Evolutionary conservation across 2,888 invertebrate species (phyloP).

Genomic region (Trachelus stipa): DNA sequence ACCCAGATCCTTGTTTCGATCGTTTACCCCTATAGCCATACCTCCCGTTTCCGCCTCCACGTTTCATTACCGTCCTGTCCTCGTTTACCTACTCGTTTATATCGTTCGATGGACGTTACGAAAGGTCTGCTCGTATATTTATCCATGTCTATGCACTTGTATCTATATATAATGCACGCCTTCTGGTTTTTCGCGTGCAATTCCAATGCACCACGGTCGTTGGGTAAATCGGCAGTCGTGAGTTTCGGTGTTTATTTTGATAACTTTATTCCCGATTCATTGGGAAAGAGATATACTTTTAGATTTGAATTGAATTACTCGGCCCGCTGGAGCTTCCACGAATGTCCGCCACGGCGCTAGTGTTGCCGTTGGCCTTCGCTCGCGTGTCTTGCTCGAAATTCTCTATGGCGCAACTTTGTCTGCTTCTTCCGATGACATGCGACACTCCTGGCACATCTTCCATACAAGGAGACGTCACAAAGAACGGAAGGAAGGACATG

Average conservation of each 20-base stretch:
- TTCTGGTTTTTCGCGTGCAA: background rate
- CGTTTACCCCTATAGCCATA: background rate
- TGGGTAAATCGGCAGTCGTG: background rate
- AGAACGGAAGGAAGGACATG: no score
- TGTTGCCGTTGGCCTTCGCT: background rate
- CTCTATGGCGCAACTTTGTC: background rate
- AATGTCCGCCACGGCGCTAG: background rate
- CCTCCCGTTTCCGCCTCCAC: background rate
- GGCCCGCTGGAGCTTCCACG: background rate
- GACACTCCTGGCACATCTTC: no score
- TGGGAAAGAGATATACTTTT: background rate
- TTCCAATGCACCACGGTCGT: background rate
- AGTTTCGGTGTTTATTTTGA: background rate
- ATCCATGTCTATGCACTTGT: background rate
- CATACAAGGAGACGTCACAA: no score
- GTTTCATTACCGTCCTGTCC: background rate
- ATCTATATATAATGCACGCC: background rate
- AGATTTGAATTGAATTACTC: background rate
- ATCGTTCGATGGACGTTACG: background rate
- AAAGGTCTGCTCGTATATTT: background rate
- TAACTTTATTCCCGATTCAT: background rate
- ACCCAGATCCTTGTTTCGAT: background rate
- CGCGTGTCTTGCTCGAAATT: background rate
- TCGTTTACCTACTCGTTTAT: background rate
- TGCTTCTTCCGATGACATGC: background rate